Conservation (phyloP, 2,797 vertebrate genomes). For the Ctenochaetus hawaiiensis region DNA sequence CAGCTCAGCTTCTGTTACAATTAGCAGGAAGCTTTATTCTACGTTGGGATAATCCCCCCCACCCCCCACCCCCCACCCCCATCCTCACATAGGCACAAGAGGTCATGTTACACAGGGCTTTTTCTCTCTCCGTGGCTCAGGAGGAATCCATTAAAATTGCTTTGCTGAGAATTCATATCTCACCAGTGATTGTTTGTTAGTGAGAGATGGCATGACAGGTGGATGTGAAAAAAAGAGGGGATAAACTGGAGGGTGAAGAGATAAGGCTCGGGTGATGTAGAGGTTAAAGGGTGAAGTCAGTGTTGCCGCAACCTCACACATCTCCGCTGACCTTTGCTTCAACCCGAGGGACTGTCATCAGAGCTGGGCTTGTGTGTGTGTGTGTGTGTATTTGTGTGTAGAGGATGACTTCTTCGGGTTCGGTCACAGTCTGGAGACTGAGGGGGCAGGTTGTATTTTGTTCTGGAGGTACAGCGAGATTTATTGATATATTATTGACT, state of each 20-base stretch:
- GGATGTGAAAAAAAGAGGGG: background rate
- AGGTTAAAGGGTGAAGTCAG: constrained; percentile 68
- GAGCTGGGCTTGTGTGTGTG: constrained; percentile 39
- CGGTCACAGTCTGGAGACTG: constrained; percentile 8
- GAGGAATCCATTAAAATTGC: constrained; percentile 69
- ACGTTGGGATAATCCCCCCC: constrained; percentile 68
- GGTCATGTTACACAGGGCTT: constrained; percentile 81
- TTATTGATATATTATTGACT: constrained; percentile 77
- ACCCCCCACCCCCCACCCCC: constrained; percentile 35
- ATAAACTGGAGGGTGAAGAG: constrained; percentile 20
- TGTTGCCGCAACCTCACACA: constrained; percentile 67
- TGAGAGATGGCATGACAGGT: constrained; percentile 39
- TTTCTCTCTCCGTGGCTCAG: constrained; percentile 25
- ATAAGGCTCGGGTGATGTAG: constrained; percentile 49
- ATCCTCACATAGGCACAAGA: constrained; percentile 38
- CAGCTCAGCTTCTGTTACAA: constrained; percentile 87
- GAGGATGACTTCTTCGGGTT: constrained; percentile 21
- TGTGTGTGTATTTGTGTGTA: constrained; percentile 29
- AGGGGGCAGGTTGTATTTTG: constrained; percentile 26
- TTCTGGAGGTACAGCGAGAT: constrained; percentile 38
- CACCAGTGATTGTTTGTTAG: constrained; percentile 21
- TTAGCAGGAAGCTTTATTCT: constrained; percentile 86
- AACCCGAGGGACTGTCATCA: constrained; percentile 60
- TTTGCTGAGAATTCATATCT: constrained; percentile 56
- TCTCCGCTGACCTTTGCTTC: constrained; percentile 71